Percentiles rank a stretch among this genome's conserved stretches.
Conservation (phyloP, 2,113 vertebrate genomes). For the Redunca redunca region DNA sequence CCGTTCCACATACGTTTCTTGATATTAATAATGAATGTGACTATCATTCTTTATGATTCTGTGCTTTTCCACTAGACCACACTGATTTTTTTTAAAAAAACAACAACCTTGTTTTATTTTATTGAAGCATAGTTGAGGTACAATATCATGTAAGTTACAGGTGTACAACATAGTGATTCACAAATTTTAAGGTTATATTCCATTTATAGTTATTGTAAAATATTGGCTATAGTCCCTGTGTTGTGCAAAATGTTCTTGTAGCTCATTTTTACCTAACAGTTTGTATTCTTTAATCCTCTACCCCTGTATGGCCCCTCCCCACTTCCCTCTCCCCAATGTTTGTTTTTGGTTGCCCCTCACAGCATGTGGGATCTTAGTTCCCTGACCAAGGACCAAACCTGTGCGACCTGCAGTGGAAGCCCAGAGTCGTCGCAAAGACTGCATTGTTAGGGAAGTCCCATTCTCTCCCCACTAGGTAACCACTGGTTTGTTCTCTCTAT, state of each 20-base stretch:
- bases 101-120: background rate
- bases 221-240: background rate
- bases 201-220: background rate
- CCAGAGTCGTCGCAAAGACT: accelerated
- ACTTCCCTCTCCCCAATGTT: background rate
- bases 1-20: accelerated
- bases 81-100: background rate
- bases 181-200: background rate
- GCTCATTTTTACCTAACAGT: background rate
- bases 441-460: background rate
- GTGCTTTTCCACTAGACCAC: background rate
- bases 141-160: background rate
- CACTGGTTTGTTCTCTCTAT: background rate
- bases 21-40: background rate
- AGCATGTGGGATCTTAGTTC: background rate
- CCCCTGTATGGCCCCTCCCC: background rate
- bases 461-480: background rate
- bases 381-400: background rate
- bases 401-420: background rate
- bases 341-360: background rate
- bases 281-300: background rate
- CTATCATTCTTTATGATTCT: background rate
- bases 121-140: background rate
- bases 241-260: background rate
- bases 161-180: background rate